Evolutionary conservation across 2,888 invertebrate species (phyloP).

Genomic region (Aleiodes alternator): DNA sequence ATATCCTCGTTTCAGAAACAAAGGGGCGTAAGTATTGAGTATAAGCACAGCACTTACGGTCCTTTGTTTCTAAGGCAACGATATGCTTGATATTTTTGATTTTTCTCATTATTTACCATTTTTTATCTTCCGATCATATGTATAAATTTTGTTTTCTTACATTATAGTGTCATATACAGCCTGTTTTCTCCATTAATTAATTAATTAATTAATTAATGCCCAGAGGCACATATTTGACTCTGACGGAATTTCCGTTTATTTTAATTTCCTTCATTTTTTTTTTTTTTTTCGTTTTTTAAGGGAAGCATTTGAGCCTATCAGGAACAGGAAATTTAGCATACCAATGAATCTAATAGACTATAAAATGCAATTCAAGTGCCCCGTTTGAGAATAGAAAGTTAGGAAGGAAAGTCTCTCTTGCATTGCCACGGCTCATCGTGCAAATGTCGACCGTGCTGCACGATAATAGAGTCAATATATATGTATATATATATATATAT

Average conservation of each 20-base stretch:
- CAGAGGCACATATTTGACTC: neutral
- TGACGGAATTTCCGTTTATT: neutral
- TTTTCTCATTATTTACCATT: too few species aligned
- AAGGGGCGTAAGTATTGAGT: too few species aligned
- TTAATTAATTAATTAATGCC: neutral
- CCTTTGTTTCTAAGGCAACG: too few species aligned
- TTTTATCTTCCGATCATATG: too few species aligned
- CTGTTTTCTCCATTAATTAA: too few species aligned
- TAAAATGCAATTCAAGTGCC: constrained; percentile 32
- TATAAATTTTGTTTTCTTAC: too few species aligned
- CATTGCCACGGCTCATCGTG: constrained; percentile 50
- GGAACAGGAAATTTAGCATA: constrained; percentile 42
- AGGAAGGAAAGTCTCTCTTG: constrained; percentile 57
- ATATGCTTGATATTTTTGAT: too few species aligned
- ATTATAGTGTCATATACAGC: too few species aligned
- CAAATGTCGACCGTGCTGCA: constrained; percentile 44
- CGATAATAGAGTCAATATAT: constrained; percentile 23
- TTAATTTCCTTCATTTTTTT: constrained; percentile 18
- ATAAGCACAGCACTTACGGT: too few species aligned
- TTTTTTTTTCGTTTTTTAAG: neutral
- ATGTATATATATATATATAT: too few species aligned
- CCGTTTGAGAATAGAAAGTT: constrained; percentile 56
- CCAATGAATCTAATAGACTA: constrained; percentile 35
- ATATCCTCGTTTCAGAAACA: too few species aligned
- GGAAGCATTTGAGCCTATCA: constrained; percentile 34